phyloP scores from a whole-genome alignment of 2,113 vertebrate genomes.

The Tapirus terrestris region DNA sequence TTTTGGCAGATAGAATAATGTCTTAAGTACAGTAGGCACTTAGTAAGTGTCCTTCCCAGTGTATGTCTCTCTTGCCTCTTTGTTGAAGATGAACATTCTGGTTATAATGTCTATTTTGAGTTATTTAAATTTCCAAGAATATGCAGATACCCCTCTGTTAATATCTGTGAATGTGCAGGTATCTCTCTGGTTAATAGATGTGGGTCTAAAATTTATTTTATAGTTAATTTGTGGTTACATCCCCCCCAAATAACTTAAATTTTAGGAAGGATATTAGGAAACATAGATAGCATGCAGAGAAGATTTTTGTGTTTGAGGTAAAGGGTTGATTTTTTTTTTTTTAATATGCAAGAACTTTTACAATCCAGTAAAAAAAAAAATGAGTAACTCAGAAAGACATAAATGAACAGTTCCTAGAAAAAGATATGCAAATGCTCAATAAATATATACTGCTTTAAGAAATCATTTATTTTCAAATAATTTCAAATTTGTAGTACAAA shows the following conservation, averaged over 20 bases:
- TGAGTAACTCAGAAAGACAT: neutral
- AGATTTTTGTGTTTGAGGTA: neutral
- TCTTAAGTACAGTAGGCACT: neutral
- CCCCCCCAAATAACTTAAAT: neutral
- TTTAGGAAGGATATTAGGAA: neutral
- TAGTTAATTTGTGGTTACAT: neutral
- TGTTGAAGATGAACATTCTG: constrained; percentile 9
- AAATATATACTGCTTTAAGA: neutral
- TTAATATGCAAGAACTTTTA: neutral
- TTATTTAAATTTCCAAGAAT: constrained; percentile 12
- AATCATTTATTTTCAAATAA: constrained; percentile 16
- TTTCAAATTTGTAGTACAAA: neutral
- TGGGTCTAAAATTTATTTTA: neutral
- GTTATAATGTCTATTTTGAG: constrained; percentile 21
- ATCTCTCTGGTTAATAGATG: neutral
- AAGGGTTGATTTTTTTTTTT: neutral
- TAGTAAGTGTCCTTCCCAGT: neutral
- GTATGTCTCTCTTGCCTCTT: neutral
- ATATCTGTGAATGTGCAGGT: neutral
- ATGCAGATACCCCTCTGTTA: neutral
- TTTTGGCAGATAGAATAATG: neutral
- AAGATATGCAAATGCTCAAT: neutral
- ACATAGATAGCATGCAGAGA: neutral
- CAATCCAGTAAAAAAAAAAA: neutral
- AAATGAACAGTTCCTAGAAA: neutral